Conservation (phyloP, 2,888 invertebrate genomes). For the Plutella xylostella region DNA sequence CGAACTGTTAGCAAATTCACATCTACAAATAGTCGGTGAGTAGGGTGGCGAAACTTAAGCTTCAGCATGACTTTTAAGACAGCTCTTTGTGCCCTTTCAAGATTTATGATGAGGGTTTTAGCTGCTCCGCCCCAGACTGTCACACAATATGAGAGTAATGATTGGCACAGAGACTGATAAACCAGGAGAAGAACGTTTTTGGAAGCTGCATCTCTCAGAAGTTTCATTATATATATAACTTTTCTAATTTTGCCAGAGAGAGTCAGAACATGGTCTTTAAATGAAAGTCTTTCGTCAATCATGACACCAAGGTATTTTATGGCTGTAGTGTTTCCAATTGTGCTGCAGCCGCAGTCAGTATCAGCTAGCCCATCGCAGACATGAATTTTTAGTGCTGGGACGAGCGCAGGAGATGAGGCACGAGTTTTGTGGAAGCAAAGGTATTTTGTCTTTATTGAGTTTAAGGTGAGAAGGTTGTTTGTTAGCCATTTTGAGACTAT, state of each 20-base stretch:
- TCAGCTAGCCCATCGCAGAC: no score
- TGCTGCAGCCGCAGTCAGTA: no score
- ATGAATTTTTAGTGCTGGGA: no score
- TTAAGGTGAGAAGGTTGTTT: not conserved
- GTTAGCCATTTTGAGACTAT: not conserved
- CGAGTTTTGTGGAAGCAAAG: not conserved
- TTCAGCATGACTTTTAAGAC: not conserved
- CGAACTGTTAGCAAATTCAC: no score
- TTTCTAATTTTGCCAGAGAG: not conserved
- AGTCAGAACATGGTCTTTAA: not conserved
- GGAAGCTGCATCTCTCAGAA: not conserved
- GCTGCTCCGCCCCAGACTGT: no score
- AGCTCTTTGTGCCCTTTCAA: slow-evolving; percentile 6
- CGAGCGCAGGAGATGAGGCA: no score
- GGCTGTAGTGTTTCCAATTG: no score
- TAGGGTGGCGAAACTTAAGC: slow-evolving; percentile 4
- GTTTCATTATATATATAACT: not conserved
- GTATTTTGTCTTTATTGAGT: not conserved
- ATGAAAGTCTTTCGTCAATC: not conserved
- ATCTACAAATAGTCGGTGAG: no score
- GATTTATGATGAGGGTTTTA: slow-evolving; percentile 1
- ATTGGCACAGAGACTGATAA: slow-evolving; percentile 4
- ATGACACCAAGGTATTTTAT: not conserved
- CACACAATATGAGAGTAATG: slow-evolving; percentile 7
- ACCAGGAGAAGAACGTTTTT: not conserved